Evolutionary conservation across 2,797 vertebrate species (phyloP).

Genomic region (Menidia menidia): DNA sequence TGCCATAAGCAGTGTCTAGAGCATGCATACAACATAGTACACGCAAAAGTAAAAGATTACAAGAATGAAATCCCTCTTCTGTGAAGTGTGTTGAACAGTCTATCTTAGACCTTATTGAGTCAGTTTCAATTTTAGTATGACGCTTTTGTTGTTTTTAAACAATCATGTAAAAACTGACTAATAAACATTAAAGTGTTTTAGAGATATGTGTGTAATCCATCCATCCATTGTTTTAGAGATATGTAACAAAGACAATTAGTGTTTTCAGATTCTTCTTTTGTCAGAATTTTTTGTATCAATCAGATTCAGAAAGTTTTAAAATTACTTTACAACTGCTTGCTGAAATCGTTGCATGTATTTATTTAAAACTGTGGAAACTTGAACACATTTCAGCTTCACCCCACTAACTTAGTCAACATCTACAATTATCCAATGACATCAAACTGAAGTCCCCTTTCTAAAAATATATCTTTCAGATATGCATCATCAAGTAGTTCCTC

Average conservation of each 20-base stretch:
- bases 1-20: too few relatives aligned
- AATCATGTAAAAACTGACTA: background rate
- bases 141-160: background rate
- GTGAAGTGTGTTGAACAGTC: background rate
- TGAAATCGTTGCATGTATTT: background rate
- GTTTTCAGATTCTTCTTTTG: background rate
- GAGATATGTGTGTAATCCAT: too few relatives aligned
- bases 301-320: too few relatives aligned
- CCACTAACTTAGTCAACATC: conserved; percentile 33
- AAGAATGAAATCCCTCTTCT: background rate
- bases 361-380: conserved; percentile 19
- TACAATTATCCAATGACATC: conserved; percentile 46
- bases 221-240: background rate
- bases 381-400: conserved; percentile 55
- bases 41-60: background rate
- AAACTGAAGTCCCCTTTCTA: conserved; percentile 46
- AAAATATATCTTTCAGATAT: conserved; percentile 48
- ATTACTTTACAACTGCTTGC: too few relatives aligned
- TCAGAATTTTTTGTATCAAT: too few relatives aligned
- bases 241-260: background rate
- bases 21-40: background rate
- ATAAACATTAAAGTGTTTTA: background rate
- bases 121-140: too few relatives aligned
- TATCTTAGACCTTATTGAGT: background rate
- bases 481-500: conserved; percentile 46